Base-by-base conservation (phyloP, 2,797 vertebrate species). In the Philypnodon macrostomus region DNA sequence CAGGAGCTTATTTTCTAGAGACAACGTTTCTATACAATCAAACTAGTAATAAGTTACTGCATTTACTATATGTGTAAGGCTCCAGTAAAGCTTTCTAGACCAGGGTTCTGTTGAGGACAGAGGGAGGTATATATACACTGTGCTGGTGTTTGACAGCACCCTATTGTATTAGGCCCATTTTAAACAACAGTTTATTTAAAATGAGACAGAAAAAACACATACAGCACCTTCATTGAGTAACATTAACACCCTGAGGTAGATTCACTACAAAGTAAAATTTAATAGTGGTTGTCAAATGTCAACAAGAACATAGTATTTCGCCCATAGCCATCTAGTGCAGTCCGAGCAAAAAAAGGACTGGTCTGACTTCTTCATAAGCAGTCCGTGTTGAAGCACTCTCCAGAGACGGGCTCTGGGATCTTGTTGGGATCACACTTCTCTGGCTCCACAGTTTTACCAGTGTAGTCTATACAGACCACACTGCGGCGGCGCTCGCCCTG, bases 221-320 rank as follows among this genome's bases (percentile, higher is more conserved):
- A 73, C 77, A 75, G 77, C 76, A 80, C 77, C 54, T 60, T 85
- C 58, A 65, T 65, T 64, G 70, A 75, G 61, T 48, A 61, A 73
- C 76, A 77, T 70, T 63, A 72, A 80, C 73, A 75, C 67, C 63
- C 68, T 91, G 92, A 93, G 92, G 92, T 93, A 93, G 92, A 89
- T 90, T 77, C 85, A 12, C n/a, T n/a, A n/a, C n/a, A n/a, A n/a
- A n/a, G n/a, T n/a, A 68, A 66, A 70, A 69, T 63, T 85, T 61
- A 71, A 82, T 78, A 87, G 88, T 90, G 90, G 87, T 90, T 89
- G 76, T 77, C 54, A 68, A 69, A 81, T 78, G 82, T 81, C 68
- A 83, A 76, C 32, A 72, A 71, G 71, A 64, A 60, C 75, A 62
- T 58, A 58, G 50, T 70, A 58, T 54, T 67, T 61, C 54, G 72